Evolutionary conservation across 2,113 vertebrate genomes (phyloP), one percentile per base, ranked within the genome.

Genomic region (Oreochromis niloticus): DNA sequence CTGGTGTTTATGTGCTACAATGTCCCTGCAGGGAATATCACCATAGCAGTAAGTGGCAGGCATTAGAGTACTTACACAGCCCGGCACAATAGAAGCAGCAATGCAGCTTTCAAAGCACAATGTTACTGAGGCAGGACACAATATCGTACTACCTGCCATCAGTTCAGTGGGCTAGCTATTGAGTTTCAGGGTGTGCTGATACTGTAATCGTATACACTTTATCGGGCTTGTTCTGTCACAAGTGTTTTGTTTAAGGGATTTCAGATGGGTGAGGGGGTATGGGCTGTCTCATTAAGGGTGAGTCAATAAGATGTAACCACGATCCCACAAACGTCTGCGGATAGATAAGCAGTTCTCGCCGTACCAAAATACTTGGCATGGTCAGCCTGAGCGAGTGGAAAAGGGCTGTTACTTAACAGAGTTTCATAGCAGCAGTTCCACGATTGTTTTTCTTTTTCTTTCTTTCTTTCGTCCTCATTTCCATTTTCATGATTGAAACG

Each of bases 1-100:
- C 24, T 30, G 6, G 36, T 86, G 85, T 88, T 86, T 48, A 56
- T 87, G 81, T 73, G 34, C 56, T 22, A 22, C 43, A 54, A 32
- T 80, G 87, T 89, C 86, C 78, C 88, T 89, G 82, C 80, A 84
- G 89, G 85, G 90, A 79, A 91, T 78, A 85, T 84, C 87, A 87
- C 71, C 87, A 82, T 66, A 88, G 89, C 91, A 89, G 88, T 93
- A 94, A 93, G 93, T 94, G 94, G 91, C 86, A 75, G 78, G 88
- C 88, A 93, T 93, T 89, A 93, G 90, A 95, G 95, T 93, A 95
- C 92, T 96, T 95, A 95, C 95, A 95, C 84, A 93, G 91, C 79
- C 56, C n/a, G 86, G 85, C 92, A 93, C 92, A 95, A 95, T 89
- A 56, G 93, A 80, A 88, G 91, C 87, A 90, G 88, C 91, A 82